Evolutionary conservation across 1,140 invertebrate genomes (phyloP).

Genomic region (Triops longicaudatus): DNA sequence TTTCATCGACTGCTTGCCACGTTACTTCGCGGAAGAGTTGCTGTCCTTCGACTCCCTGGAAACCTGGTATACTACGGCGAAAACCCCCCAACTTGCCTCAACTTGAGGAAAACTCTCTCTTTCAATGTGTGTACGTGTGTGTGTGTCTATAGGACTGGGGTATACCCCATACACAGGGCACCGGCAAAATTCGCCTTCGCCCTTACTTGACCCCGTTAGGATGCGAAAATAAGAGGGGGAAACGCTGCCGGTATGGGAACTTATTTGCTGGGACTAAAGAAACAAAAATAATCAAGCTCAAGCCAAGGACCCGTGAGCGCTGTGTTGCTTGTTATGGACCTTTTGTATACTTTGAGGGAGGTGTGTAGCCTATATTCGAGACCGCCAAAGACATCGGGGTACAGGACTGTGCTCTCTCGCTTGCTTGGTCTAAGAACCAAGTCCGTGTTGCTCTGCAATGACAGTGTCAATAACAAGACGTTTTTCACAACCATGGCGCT

Average conservation of each 20-base stretch:
- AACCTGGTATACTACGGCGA: neutral
- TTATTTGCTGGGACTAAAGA: neutral
- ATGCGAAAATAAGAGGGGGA: neutral
- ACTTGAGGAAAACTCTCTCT: too few species aligned
- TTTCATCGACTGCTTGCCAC: neutral
- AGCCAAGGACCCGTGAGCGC: neutral
- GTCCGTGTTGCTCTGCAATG: too few species aligned
- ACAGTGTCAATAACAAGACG: too few species aligned
- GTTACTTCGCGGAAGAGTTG: conserved; percentile 2
- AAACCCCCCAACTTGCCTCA: neutral
- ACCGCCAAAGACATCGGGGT: neutral
- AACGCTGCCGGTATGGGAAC: neutral
- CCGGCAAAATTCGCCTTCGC: neutral
- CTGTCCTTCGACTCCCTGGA: neutral
- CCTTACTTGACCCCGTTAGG: conserved; percentile 1
- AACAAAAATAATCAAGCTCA: conserved; percentile 3
- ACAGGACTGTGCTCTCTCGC: neutral
- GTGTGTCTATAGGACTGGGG: neutral
- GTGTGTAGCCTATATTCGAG: conserved; percentile 3
- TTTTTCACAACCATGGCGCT: too few species aligned
- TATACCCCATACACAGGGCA: neutral
- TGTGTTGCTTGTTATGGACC: conserved; percentile 1
- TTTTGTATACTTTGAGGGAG: conserved; percentile 8
- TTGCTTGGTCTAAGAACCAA: neutral
- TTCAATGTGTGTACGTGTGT: neutral